A percentile compares a stretch with the other conserved stretches of the same genome.
These are phyloP conservation scores for Grantiella picta DNA, from an alignment of 2,113 vertebrate species.

Conservation along the genomic window DNA sequence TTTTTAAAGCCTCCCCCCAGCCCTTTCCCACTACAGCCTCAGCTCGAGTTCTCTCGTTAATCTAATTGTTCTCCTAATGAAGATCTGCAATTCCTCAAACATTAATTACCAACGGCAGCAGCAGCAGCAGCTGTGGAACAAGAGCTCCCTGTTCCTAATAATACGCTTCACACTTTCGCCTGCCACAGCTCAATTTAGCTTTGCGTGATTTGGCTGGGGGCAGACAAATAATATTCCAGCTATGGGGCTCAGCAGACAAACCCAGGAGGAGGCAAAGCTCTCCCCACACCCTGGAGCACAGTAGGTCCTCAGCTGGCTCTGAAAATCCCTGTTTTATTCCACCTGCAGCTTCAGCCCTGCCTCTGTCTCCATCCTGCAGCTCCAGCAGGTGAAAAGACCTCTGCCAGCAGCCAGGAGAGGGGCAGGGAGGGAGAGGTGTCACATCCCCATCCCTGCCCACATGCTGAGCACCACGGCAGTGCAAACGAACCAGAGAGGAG, in stretches of 20 bases:
- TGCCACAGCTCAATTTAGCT: constrained; percentile 56
- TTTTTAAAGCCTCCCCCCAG: not conserved
- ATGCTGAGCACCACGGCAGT: accelerated
- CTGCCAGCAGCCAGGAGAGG: not conserved
- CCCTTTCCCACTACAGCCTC: constrained; percentile 15
- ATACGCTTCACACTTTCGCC: constrained; percentile 52
- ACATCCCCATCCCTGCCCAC: not conserved
- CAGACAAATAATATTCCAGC: constrained; percentile 9
- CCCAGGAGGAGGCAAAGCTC: not conserved
- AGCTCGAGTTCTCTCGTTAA: constrained; percentile 47
- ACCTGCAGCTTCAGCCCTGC: not conserved
- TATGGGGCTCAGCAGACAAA: not conserved
- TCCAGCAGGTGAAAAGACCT: not conserved
- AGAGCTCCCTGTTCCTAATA: constrained; percentile 64
- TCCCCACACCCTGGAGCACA: not conserved
- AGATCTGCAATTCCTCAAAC: constrained; percentile 68
- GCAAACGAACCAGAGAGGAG: not conserved
- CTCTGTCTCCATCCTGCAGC: not conserved
- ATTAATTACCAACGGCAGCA: constrained; percentile 61
- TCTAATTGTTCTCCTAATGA: constrained; percentile 69
- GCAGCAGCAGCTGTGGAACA: constrained; percentile 56
- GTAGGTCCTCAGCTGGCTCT: not conserved
- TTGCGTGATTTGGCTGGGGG: constrained; percentile 24
- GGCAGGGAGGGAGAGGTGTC: not conserved
- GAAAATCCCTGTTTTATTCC: not conserved